Evolutionary conservation across 1,140 invertebrate genomes (phyloP), one percentile per base, ranked within the genome.

Genomic region (Caenorhabditis latens): DNA sequence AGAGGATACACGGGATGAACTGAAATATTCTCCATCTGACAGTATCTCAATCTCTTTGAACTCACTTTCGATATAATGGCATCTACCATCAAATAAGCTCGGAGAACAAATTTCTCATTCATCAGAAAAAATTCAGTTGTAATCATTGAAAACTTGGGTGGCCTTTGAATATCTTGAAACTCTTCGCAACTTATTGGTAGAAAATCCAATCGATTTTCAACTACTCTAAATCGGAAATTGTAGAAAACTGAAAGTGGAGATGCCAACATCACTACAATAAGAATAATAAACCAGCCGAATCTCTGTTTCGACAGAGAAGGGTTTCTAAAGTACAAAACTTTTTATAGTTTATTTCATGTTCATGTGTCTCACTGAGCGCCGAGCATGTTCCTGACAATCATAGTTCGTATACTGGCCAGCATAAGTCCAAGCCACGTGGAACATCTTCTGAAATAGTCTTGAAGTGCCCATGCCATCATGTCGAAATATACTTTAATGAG

Each of bases 361-460:
- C 55, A 19, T 50, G 1, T 8, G n/a, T 58, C 57, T 58, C 32
- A 63, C 61, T 40, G 6, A 21, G 24, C 32, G 11, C 61, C 61
- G 0, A 63, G 9, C 9, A 63, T 63, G 11, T 63, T 63, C 61
- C 32, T 63, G 9, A 63, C 61, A 63, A 63, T 63, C 61, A 63
- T 63, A 63, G 61, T 63, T 32, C 61, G 8, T 4, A 63, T 32
- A 19, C 24, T 63, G 32, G 61, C 61, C 61, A 63, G 40, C 61
- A 63, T 19, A 1, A 63, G 24, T 11, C 61, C 61, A 63, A 63
- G 61, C 61, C 61, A 63, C 61, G 61, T 63, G 61, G 61, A 63
- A 5, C 61, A 63, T 63, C 61, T 63, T 32, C 61, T 7, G 24
- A 63, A 63, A 40, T 63, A 63, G n/a, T 63, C 61, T 32, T 63